Conservation (phyloP, 2,113 vertebrate genomes). For the Caretta caretta region DNA sequence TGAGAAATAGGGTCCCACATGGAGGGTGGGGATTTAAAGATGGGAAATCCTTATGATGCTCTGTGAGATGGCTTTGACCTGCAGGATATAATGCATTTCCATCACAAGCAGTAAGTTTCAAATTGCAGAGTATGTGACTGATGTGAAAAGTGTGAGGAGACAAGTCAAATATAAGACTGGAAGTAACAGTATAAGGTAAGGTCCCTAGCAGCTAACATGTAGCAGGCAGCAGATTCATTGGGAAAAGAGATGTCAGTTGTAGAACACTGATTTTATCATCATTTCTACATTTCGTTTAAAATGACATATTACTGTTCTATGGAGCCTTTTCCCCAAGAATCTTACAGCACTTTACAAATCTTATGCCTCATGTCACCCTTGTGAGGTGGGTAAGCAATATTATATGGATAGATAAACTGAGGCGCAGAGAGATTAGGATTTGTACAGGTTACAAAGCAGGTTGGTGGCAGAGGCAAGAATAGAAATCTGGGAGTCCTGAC, state of each 20-base stretch:
- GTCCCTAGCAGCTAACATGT: not conserved
- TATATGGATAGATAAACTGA: not conserved
- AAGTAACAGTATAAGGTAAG: not conserved
- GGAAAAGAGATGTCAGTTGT: not conserved
- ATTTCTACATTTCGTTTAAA: not conserved
- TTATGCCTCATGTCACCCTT: not conserved
- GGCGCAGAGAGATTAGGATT: not conserved
- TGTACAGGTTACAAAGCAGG: not conserved
- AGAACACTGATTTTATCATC: not conserved
- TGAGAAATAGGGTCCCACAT: too few relatives aligned
- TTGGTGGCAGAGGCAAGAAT: not conserved
- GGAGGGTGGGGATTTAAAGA: not conserved
- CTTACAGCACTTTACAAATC: not conserved
- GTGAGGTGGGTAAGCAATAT: not conserved
- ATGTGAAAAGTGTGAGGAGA: not conserved
- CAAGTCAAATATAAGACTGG: fast-evolving
- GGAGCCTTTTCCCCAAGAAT: not conserved
- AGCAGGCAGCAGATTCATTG: not conserved
- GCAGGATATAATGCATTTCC: not conserved
- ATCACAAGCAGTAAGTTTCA: not conserved
- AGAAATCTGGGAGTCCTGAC: not conserved
- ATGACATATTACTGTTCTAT: not conserved
- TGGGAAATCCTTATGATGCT: not conserved
- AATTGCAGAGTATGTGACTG: not conserved
- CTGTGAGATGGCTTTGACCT: not conserved